phyloP scores from a whole-genome alignment of 2,888 invertebrate species.

The Drosophila maculinotata region DNA sequence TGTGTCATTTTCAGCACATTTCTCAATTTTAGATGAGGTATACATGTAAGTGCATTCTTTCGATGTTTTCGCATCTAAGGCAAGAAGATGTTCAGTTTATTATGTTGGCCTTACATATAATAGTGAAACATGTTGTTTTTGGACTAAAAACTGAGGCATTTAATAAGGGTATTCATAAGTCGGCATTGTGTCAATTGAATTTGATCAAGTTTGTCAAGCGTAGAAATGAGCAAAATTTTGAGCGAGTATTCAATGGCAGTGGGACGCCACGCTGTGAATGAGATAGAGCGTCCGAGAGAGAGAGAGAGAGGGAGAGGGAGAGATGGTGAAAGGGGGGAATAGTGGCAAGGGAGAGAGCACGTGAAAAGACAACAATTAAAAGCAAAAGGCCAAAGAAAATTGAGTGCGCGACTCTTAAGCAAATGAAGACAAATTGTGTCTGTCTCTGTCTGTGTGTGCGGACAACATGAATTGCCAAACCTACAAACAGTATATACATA shows the following conservation, averaged over 20 bases:
- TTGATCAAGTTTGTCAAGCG: slow-evolving; percentile 63
- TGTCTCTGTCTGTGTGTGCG: not conserved
- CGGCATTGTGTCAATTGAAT: not conserved
- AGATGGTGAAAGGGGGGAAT: not conserved
- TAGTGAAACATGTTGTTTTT: no score
- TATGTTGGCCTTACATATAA: no score
- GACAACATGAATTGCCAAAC: slow-evolving; percentile 8
- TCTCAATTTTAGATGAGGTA: no score
- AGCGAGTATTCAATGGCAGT: slow-evolving; percentile 39
- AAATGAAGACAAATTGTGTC: not conserved
- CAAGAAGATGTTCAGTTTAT: no score
- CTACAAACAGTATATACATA: not conserved
- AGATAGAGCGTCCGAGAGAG: slow-evolving; percentile 10
- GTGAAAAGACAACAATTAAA: slow-evolving; percentile 49
- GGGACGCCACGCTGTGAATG: slow-evolving; percentile 17
- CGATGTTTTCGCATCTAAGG: no score
- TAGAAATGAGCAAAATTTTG: slow-evolving; percentile 56
- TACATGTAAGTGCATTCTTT: no score
- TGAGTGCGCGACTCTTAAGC: slow-evolving; percentile 17
- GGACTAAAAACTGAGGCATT: no score
- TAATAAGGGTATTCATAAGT: slow-evolving; percentile 24
- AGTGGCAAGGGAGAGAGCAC: slow-evolving; percentile 19
- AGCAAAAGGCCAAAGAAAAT: slow-evolving; percentile 40
- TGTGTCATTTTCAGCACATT: no score
- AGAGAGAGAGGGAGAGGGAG: slow-evolving; percentile 16